Evolutionary conservation across 37 sponge, comb jelly and placozoan genomes (phyloP), one percentile per base, ranked within the genome.

Genomic region (Theonella swinhoei): DNA sequence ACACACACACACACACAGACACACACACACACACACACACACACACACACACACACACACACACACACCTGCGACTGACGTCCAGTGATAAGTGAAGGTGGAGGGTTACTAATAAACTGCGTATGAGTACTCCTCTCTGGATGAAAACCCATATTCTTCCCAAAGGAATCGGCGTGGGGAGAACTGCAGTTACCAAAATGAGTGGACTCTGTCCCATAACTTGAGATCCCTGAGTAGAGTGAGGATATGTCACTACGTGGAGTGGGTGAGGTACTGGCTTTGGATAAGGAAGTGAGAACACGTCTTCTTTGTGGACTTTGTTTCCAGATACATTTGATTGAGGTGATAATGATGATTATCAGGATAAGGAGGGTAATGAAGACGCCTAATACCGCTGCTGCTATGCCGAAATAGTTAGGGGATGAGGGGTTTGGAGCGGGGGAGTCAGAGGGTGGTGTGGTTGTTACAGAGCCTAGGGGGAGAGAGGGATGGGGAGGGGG

Each of bases 81-180:
- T 17, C 40, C 28, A 4, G 81, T 80, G 31, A 63, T 73, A 1
- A 62, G 83, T 0, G 83, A 82, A 2, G 83, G 83, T 24, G 83
- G 83, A 62, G 83, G 83, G 42, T 70, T 37, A 41, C 42, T 72
- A 1, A 36, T 31, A n/a, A n/a, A n/a, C n/a, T n/a, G n/a, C n/a
- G n/a, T n/a, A 11, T 72, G 37, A 2, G 73, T 72, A 23, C 37
- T n/a, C 42, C 31, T 11, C 37, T 31, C 42, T 42, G 63, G 65
- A 64, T 64, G 20, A 20, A 40, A 24, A 2, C 14, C 22, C 2
- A 11, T 5, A 5, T 26, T 11, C 7, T 11, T 68, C 25, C 14
- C 9, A 31, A 4, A 67, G 17, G 68, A 32, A 30, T 32, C 35
- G 1, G 47, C 54, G 32, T 32, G 39, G 1, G 69, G 83, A 11